Percentiles rank a stretch among this genome's conserved stretches.
Evolutionary conservation across 1,140 invertebrate species (phyloP).

Genomic region (Frieseomelitta varia): DNA sequence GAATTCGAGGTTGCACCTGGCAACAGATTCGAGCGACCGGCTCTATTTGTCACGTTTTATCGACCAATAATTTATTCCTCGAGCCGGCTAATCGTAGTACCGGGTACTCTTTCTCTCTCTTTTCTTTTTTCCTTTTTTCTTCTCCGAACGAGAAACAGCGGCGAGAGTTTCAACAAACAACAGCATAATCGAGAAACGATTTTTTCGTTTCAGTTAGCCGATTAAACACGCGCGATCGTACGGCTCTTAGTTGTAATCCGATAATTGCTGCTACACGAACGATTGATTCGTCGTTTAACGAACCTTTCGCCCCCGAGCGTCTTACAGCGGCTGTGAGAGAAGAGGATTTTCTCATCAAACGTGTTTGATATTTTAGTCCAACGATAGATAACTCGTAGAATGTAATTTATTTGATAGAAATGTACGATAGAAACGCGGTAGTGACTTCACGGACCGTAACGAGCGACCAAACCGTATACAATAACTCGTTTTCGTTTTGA

Average conservation of each 20-base stretch:
- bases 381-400: too few relatives aligned
- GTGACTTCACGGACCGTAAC: too few relatives aligned
- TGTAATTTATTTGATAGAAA: too few relatives aligned
- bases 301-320: not conserved
- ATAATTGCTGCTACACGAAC: not conserved
- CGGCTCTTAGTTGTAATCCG: not conserved
- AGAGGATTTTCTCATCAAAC: too few relatives aligned
- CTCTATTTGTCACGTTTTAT: constrained; percentile 13
- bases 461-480: too few relatives aligned
- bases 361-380: too few relatives aligned
- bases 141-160: not conserved
- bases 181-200: not conserved
- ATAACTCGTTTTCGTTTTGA: too few relatives aligned
- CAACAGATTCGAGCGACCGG: constrained; percentile 9
- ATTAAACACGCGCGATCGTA: not conserved
- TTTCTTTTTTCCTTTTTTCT: too few relatives aligned
- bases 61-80: constrained; percentile 8
- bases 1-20: constrained; percentile 17
- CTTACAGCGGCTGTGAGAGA: too few relatives aligned
- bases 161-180: not conserved
- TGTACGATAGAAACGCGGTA: too few relatives aligned
- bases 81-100: not conserved
- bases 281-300: not conserved
- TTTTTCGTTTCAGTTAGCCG: not conserved
- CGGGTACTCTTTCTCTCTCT: not conserved